Evolutionary conservation across 2,113 vertebrate species (phyloP), one percentile per base, ranked within the genome.

Genomic region (Hydrochoerus hydrochaeris): DNA sequence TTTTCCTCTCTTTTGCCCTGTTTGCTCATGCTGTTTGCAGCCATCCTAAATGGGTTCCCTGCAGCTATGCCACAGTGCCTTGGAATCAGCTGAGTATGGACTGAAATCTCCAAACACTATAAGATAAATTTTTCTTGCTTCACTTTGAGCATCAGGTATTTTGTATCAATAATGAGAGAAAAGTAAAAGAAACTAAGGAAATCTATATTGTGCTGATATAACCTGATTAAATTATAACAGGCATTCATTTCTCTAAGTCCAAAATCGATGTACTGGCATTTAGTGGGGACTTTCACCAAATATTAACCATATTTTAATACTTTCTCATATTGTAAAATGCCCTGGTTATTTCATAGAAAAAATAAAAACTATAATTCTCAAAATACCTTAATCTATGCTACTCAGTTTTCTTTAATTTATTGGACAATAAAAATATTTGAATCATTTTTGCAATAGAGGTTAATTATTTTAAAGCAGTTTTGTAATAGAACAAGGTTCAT

Each of bases 291-390:
- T 52, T 52, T 32, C 12, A 60, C 19, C 65, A 88, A 46, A 67
- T 38, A 62, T 24, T 95, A 19, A 86, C 63, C 84, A 22, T 44
- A 62, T 91, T 73, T 91, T 63, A 93, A 80, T n/a, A 78, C 28
- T 22, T 16, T 63, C 60, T 69, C 3, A 3, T 65, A 91, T 60
- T 78, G 26, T 30, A 83, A 92, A 69, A 90, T 60, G n/a, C 10
- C 22, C 17, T 44, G 3, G 26, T 44, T 30, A 65, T 75, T 94
- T 67, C 20, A n/a, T 46, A 78, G 35, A 65, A 44, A 84, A 96
- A 95, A 65, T 52, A 84, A 96, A 95, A 63, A 60, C 44, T 83
- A 1, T 82, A 83, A 77, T 5, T 65, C 4, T 24, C 28, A 65
- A 85, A 30, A 46, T 75, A 86, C 38, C 75, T 73, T n/a, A 91